Evolutionary conservation across 1,140 invertebrate species (phyloP).

Genomic region (Calycopis cecrops): DNA sequence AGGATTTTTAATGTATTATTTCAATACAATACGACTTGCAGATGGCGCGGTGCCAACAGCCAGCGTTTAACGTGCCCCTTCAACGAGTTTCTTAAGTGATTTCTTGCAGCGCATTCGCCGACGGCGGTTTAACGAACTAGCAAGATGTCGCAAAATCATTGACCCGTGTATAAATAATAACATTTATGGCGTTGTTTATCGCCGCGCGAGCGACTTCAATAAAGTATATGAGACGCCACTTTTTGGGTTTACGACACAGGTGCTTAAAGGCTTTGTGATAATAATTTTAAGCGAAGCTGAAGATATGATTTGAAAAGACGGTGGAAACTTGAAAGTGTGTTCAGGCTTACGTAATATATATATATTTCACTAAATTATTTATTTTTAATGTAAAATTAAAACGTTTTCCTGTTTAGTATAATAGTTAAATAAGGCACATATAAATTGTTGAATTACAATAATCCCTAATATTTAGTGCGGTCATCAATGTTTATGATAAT

Average conservation of each 20-base stretch:
- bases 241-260: constrained; percentile 11
- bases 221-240: constrained; percentile 26
- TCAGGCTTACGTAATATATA: too few species aligned
- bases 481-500: too few species aligned
- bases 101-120: constrained; percentile 47
- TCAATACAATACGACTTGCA: constrained; percentile 48
- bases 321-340: too few species aligned
- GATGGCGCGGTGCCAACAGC: constrained; percentile 52
- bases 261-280: background rate
- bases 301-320: constrained; percentile 12
- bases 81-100: constrained; percentile 57
- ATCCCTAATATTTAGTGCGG: too few species aligned
- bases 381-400: too few species aligned
- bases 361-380: too few species aligned
- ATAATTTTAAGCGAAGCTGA: constrained; percentile 17
- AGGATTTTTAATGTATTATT: constrained; percentile 63
- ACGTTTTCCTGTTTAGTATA: too few species aligned
- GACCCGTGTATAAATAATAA: constrained; percentile 62
- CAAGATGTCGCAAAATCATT: constrained; percentile 59
- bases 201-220: constrained; percentile 28
- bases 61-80: constrained; percentile 57
- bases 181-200: constrained; percentile 55
- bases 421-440: too few species aligned
- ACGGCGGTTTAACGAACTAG: constrained; percentile 59
- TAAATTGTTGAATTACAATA: too few species aligned